A percentile compares a stretch with the other conserved stretches of the same genome.
phyloP scores from a whole-genome alignment of 1,140 invertebrate species.

The Marisa cornuarietis region DNA sequence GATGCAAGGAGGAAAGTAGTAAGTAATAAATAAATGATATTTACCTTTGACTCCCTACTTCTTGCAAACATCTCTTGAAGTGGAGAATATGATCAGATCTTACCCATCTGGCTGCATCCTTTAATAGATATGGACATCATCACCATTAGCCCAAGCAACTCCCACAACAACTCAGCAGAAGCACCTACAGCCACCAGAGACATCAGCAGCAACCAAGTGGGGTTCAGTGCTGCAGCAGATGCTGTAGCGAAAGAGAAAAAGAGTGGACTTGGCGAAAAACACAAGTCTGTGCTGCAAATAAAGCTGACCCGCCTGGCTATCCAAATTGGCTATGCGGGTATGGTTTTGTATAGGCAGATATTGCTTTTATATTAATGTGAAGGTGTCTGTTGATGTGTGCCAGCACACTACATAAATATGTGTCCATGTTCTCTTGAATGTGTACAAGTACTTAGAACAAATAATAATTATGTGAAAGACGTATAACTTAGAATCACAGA shows the following conservation, averaged over 20 bases:
- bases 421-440: too few relatives aligned
- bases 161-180: constrained; percentile 31
- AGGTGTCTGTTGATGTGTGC: too few relatives aligned
- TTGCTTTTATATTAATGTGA: too few relatives aligned
- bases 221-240: constrained; percentile 31
- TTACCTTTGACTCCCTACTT: background rate
- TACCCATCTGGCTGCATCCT: background rate
- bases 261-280: constrained; percentile 69
- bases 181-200: background rate
- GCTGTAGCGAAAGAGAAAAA: constrained; percentile 62
- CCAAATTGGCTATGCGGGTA: constrained; percentile 97
- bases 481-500: too few relatives aligned
- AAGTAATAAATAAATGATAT: too few relatives aligned
- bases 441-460: too few relatives aligned
- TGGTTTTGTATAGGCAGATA: constrained; percentile 8
- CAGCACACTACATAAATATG: too few relatives aligned
- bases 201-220: background rate
- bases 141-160: constrained; percentile 44
- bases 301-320: constrained; percentile 99
- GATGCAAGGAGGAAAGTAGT: too few relatives aligned
- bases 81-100: background rate
- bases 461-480: too few relatives aligned
- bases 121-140: constrained; percentile 46
- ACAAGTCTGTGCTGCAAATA: constrained; percentile 98
- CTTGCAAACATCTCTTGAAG: background rate